Evolutionary conservation across 2,797 vertebrate genomes (phyloP).

Genomic region (Balearica regulorum): DNA sequence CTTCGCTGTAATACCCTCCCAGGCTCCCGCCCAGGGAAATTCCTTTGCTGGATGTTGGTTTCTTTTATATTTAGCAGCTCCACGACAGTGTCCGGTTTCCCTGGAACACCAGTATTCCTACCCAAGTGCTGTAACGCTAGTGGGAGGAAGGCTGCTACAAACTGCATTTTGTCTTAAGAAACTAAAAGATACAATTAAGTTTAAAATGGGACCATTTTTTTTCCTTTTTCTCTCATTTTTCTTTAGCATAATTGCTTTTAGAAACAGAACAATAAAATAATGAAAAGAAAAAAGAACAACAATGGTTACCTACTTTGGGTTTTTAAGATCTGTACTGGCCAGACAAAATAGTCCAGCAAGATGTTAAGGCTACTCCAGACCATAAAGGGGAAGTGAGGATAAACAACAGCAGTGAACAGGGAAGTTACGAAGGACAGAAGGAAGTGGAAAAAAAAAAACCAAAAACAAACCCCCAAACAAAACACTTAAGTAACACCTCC

Average conservation of each 20-base stretch:
- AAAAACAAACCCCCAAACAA: not conserved
- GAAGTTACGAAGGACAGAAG: not conserved
- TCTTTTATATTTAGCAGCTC: not conserved
- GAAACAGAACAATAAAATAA: not conserved
- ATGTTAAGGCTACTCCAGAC: not conserved
- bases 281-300: not conserved
- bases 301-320: not conserved
- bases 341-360: not conserved
- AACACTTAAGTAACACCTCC: not conserved
- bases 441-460: not conserved
- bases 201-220: not conserved
- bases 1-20: not conserved
- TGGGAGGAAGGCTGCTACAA: not conserved
- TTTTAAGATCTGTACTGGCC: not conserved
- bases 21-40: not conserved
- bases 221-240: not conserved
- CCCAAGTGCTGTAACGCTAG: not conserved
- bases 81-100: fast-evolving
- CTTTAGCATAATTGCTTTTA: not conserved
- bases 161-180: not conserved
- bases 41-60: not conserved
- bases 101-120: not conserved
- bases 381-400: not conserved
- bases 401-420: not conserved
- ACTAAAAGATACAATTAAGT: not conserved